A percentile compares a stretch with the other conserved stretches of the same genome.
These are phyloP conservation scores for Platorchestia sp. DNA, from an alignment of 1,140 invertebrate genomes.

Conservation along the genomic window DNA sequence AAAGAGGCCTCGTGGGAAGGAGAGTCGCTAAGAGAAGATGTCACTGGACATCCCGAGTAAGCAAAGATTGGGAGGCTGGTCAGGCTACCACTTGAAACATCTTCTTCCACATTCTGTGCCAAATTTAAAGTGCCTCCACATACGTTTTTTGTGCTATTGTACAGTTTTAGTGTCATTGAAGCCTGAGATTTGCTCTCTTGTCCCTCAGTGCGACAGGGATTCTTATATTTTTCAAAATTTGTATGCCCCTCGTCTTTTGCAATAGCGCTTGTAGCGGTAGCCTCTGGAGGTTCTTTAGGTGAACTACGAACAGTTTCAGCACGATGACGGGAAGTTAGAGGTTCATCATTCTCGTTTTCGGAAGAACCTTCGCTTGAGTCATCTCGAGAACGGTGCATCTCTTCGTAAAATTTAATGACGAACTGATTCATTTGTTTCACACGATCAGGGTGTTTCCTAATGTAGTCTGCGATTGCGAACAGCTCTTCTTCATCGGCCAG, in stretches of 20 bases:
- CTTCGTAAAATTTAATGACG: constrained; percentile 42
- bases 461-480: constrained; percentile 28
- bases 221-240: neutral
- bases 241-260: neutral
- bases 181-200: neutral
- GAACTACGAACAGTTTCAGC: neutral
- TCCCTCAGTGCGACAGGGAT: neutral
- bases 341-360: neutral
- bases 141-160: neutral
- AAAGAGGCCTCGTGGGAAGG: too few species aligned
- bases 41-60: neutral
- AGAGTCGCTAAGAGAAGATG: too few species aligned
- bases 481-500: constrained; percentile 36
- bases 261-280: neutral
- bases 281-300: neutral
- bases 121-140: neutral
- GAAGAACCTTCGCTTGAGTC: neutral
- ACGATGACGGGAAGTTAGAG: neutral
- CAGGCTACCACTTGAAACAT: neutral
- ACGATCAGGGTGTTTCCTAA: constrained; percentile 43
- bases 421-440: constrained; percentile 51
- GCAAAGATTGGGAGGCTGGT: neutral
- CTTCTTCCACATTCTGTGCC: neutral
- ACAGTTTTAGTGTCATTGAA: neutral
- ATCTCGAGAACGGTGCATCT: constrained; percentile 15